These are phyloP conservation scores for Ametastegia equiseti DNA, from an alignment of 2,888 invertebrate genomes.

Conservation along the genomic window DNA sequence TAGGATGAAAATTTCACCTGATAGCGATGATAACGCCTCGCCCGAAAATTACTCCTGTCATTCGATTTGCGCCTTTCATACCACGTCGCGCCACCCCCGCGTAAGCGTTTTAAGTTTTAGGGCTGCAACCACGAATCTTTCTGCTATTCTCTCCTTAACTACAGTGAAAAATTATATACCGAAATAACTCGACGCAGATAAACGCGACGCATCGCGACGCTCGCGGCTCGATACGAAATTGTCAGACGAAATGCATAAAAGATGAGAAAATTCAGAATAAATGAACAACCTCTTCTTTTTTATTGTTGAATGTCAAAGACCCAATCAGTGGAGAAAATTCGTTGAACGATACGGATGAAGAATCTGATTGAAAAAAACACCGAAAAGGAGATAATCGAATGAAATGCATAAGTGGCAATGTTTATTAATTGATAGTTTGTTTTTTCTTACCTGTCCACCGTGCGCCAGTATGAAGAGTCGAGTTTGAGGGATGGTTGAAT, in stretches of 20 bases:
- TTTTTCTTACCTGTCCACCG: not conserved
- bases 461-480: not conserved
- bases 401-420: not conserved
- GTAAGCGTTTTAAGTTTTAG: conserved; percentile 6
- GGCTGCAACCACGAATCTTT: not conserved
- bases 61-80: not conserved
- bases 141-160: no score
- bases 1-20: no score
- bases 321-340: not conserved
- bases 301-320: no score
- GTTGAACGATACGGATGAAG: not conserved
- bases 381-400: not conserved
- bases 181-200: not conserved
- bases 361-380: not conserved
- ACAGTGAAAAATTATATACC: not conserved
- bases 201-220: not conserved
- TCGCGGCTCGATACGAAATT: not conserved
- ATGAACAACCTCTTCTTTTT: not conserved
- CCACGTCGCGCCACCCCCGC: not conserved
- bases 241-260: not conserved
- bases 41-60: not conserved
- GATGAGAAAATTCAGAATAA: not conserved
- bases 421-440: not conserved
- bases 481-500: not conserved
- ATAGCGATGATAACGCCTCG: not conserved